phyloP scores from a whole-genome alignment of 2,113 vertebrate species.

The Dunckerocampus dactyliophorus region DNA sequence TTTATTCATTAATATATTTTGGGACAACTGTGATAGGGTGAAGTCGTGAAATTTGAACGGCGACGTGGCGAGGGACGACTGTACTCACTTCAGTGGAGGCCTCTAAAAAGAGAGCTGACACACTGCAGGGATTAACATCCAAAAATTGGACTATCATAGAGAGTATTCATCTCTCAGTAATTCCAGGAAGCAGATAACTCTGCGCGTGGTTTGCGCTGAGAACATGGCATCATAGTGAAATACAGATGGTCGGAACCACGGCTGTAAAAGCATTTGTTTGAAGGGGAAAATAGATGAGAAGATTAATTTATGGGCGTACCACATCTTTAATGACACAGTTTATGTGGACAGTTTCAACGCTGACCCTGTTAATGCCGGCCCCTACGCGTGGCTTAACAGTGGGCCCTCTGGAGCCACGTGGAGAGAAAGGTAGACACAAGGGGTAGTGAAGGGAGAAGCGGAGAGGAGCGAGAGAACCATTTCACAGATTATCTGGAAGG shows the following conservation, averaged over 20 bases:
- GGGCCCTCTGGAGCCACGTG: slow-evolving; percentile 40
- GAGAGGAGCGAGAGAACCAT: slow-evolving; percentile 69
- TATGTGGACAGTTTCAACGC: slow-evolving; percentile 45
- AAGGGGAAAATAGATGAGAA: slow-evolving; percentile 52
- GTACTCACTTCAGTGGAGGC: not conserved
- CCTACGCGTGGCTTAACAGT: slow-evolving; percentile 44
- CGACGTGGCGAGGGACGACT: too few relatives aligned
- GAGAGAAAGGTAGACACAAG: slow-evolving; percentile 68
- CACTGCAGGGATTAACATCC: slow-evolving; percentile 29
- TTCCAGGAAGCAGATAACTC: slow-evolving; percentile 38
- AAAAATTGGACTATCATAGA: slow-evolving; percentile 25
- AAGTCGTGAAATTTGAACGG: too few relatives aligned
- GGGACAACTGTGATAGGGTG: too few relatives aligned
- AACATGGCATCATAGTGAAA: slow-evolving; percentile 26
- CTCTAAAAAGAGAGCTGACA: slow-evolving; percentile 13
- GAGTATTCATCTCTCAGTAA: slow-evolving; percentile 15
- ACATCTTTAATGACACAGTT: slow-evolving; percentile 70
- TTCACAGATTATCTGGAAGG: slow-evolving; percentile 77
- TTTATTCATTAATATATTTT: too few relatives aligned
- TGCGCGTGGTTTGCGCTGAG: slow-evolving; percentile 12
- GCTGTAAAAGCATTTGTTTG: slow-evolving; percentile 67
- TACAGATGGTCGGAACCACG: slow-evolving; percentile 48
- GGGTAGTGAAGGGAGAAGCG: slow-evolving; percentile 59
- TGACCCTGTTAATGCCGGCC: slow-evolving; percentile 55
- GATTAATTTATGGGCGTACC: slow-evolving; percentile 68